phyloP scores from a whole-genome alignment of 1,140 invertebrate species.

The Chymomyza costata region DNA sequence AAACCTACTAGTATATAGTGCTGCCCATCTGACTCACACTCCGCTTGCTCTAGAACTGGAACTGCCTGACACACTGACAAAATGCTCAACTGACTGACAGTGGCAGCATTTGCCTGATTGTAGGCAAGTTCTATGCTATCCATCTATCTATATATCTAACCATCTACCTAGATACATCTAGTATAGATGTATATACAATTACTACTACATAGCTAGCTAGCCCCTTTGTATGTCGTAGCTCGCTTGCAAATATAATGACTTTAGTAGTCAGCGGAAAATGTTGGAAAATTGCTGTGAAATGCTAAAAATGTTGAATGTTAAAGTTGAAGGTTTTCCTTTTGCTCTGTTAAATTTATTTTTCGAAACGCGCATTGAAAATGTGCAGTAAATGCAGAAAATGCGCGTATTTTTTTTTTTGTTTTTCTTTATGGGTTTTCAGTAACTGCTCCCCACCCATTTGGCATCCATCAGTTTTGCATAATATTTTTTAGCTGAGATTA shows the following conservation, averaged over 20 bases:
- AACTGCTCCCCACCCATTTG: slow-evolving; percentile 5
- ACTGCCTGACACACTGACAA: neutral
- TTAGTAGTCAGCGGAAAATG: slow-evolving; percentile 73
- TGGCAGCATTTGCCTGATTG: slow-evolving; percentile 14
- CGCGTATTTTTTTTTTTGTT: slow-evolving; percentile 33
- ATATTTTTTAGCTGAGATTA: slow-evolving; percentile 67
- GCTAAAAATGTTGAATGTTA: slow-evolving; percentile 41
- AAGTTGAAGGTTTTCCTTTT: slow-evolving; percentile 39
- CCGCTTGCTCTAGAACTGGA: neutral
- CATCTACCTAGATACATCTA: neutral
- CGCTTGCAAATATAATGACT: slow-evolving; percentile 70
- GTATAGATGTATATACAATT: slow-evolving; percentile 15
- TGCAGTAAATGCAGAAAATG: no score
- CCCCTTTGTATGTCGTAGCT: slow-evolving; percentile 36
- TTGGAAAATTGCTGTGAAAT: slow-evolving; percentile 62
- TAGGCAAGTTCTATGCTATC: slow-evolving; percentile 7
- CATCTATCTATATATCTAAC: slow-evolving; percentile 1
- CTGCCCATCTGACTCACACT: neutral
- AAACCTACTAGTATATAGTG: slow-evolving; percentile 43
- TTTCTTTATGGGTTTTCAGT: slow-evolving; percentile 16
- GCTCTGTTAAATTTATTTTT: slow-evolving; percentile 28
- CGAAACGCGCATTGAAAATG: slow-evolving; percentile 1
- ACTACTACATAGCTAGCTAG: no score
- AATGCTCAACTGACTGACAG: neutral
- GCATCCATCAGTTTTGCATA: slow-evolving; percentile 66